These are phyloP conservation scores for Hydra vulgaris DNA, from an alignment of 30 jellyfish, hydroid and myxozoan species.

Conservation along the genomic window DNA sequence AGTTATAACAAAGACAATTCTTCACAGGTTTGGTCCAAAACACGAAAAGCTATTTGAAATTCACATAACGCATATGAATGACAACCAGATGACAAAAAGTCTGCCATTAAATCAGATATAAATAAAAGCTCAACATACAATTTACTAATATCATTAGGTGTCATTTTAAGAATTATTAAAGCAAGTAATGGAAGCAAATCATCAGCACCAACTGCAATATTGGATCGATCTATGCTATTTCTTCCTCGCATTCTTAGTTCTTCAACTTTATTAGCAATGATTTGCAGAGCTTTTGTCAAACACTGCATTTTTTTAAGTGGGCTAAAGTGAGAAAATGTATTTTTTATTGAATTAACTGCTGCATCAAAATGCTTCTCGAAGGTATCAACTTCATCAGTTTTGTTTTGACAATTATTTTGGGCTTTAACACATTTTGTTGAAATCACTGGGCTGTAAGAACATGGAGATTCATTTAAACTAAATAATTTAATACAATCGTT, in stretches of 20 bases:
- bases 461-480: background rate
- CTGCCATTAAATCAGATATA: conserved; percentile 71
- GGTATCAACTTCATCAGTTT: conserved; percentile 24
- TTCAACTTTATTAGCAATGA: conserved; percentile 42
- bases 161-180: conserved; percentile 50
- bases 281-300: conserved; percentile 50
- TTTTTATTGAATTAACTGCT: conserved; percentile 28
- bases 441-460: background rate
- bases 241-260: conserved; percentile 53
- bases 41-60: conserved; percentile 80
- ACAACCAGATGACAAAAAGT: conserved; percentile 75
- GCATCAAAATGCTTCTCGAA: conserved; percentile 60
- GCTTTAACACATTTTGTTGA: background rate
- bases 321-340: conserved; percentile 33
- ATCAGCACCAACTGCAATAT: conserved; percentile 72
- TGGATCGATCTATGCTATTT: conserved; percentile 17
- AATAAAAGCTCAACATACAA: conserved; percentile 55
- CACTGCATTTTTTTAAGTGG: conserved; percentile 84
- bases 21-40: conserved; percentile 75
- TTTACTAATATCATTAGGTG: conserved; percentile 62
- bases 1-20: conserved; percentile 21
- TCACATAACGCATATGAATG: conserved; percentile 87
- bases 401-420: background rate
- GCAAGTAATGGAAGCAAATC: conserved; percentile 78
- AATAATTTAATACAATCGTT: background rate